Conservation (phyloP, 2,113 vertebrate genomes). For the Syngnathus floridae region DNA sequence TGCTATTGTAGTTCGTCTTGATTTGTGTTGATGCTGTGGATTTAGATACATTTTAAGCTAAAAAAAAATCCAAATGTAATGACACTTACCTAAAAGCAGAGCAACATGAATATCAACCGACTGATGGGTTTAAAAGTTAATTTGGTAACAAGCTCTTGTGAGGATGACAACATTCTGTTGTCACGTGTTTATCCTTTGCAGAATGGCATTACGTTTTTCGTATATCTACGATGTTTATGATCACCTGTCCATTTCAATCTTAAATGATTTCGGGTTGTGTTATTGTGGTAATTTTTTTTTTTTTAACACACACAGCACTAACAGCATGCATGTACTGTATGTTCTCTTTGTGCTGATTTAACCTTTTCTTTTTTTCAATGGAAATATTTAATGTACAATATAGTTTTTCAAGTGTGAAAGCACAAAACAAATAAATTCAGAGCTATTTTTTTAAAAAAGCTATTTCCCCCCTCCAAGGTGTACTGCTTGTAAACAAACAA, state of each 20-base stretch:
- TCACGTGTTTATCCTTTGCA: not conserved
- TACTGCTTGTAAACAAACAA: constrained; percentile 31
- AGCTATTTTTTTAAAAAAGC: not conserved
- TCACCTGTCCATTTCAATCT: not conserved
- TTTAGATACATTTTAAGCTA: not conserved
- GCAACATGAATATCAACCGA: not conserved
- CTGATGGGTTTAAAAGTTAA: not conserved
- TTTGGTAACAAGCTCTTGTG: not conserved
- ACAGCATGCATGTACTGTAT: not conserved
- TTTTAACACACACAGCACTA: not conserved
- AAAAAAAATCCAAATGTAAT: too few species aligned
- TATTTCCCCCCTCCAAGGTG: not conserved
- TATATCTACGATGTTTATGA: not conserved
- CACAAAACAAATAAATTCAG: not conserved
- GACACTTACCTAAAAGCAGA: not conserved
- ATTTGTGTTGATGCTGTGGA: not conserved
- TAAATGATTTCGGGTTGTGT: not conserved
- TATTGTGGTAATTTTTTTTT: not conserved
- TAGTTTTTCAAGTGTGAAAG: constrained; percentile 4
- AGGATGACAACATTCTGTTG: not conserved
- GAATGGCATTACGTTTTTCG: not conserved
- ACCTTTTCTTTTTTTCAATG: not conserved
- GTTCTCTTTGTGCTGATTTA: not conserved
- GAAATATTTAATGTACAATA: not conserved
- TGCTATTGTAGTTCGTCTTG: not conserved